phyloP scores from a whole-genome alignment of 1,140 invertebrate species.

The Listronotus bonariensis region DNA sequence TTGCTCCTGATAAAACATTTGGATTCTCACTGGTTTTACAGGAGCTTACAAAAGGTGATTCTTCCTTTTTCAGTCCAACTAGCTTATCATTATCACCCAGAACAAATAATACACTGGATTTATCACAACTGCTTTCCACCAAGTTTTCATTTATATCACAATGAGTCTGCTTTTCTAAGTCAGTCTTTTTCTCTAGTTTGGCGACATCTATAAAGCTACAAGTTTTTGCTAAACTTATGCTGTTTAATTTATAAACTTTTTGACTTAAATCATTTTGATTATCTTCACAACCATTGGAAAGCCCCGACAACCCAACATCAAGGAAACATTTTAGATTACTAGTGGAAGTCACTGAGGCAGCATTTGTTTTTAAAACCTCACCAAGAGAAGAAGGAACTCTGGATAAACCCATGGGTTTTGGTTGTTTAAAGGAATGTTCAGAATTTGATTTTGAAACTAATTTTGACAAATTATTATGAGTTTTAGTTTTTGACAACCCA shows the following conservation, averaged over 20 bases:
- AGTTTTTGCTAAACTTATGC: neutral
- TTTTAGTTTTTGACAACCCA: too few relatives aligned
- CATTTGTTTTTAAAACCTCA: neutral
- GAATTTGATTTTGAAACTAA: neutral
- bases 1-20: conserved; percentile 14
- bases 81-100: conserved; percentile 75
- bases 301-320: neutral
- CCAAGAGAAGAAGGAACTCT: conserved; percentile 1
- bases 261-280: conserved; percentile 6
- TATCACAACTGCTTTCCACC: neutral
- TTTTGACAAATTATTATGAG: neutral
- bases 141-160: conserved; percentile 9
- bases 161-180: neutral
- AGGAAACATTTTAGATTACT: neutral
- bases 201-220: conserved; percentile 7
- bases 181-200: conserved; percentile 21
- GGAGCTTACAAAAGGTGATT: neutral
- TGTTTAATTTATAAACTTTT: neutral
- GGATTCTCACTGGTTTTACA: conserved; percentile 5
- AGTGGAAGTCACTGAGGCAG: neutral
- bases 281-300: conserved; percentile 3
- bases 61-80: conserved; percentile 60
- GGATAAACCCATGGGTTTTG: neutral
- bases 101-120: conserved; percentile 70
- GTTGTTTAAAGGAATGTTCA: neutral